These are phyloP conservation scores for Protonibea diacanthus DNA, from an alignment of 2,797 vertebrate genomes.

Conservation along the genomic window DNA sequence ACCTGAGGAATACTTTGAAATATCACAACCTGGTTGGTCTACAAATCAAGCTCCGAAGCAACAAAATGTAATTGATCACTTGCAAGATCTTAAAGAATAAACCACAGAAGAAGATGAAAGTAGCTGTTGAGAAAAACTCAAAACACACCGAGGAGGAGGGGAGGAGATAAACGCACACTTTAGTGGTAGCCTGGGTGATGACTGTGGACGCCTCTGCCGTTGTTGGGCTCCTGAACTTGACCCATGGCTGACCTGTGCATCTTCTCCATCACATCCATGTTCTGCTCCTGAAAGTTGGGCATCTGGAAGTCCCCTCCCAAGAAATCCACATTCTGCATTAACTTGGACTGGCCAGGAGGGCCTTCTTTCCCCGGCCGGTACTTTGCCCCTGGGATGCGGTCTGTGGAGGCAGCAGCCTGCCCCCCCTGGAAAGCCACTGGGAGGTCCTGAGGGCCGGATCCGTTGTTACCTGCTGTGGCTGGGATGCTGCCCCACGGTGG, in stretches of 20 bases:
- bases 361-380: slow-evolving; percentile 88
- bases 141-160: slow-evolving; percentile 56
- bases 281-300: slow-evolving; percentile 92
- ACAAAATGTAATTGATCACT: slow-evolving; percentile 74
- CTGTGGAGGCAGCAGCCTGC: slow-evolving; percentile 86
- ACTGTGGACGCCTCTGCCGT: slow-evolving; percentile 90
- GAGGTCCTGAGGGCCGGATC: slow-evolving; percentile 93
- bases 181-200: slow-evolving; percentile 95
- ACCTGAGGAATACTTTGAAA: slow-evolving; percentile 80
- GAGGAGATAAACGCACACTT: slow-evolving; percentile 69
- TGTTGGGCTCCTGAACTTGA: slow-evolving; percentile 89
- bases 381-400: slow-evolving; percentile 90
- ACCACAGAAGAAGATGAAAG: slow-evolving; percentile 65
- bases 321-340: slow-evolving; percentile 94
- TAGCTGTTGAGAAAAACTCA: slow-evolving; percentile 53
- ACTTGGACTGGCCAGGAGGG: slow-evolving; percentile 83
- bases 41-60: slow-evolving; percentile 59
- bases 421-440: slow-evolving; percentile 91
- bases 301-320: slow-evolving; percentile 91
- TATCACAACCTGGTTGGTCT: slow-evolving; percentile 59
- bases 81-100: slow-evolving; percentile 74
- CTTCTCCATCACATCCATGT: slow-evolving; percentile 90
- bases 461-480: slow-evolving; percentile 91
- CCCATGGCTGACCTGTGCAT: slow-evolving; percentile 90
- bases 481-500: slow-evolving; percentile 92